These are phyloP conservation scores for Jordanella pulchra DNA, from an alignment of 2,797 vertebrate species.

Conservation along the genomic window DNA sequence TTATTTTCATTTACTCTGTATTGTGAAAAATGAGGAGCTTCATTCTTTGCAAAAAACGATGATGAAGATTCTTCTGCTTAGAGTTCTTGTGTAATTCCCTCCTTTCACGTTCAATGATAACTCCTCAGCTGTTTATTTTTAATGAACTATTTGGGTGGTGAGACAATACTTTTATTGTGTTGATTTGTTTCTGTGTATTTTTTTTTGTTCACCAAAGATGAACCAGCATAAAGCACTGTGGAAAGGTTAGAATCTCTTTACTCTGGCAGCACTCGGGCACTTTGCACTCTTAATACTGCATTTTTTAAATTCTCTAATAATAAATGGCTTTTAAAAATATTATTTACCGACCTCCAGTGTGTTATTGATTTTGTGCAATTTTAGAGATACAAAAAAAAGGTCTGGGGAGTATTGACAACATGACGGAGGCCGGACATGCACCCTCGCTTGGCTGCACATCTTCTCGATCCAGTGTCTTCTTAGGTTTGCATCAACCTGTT, in stretches of 20 bases:
- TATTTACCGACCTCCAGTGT: slow-evolving; percentile 34
- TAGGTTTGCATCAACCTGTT: slow-evolving; percentile 57
- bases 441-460: slow-evolving; percentile 30
- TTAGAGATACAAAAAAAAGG: slow-evolving; percentile 28
- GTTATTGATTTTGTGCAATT: slow-evolving; percentile 66
- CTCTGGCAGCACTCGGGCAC: slow-evolving; percentile 55
- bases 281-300: slow-evolving; percentile 56
- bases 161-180: slow-evolving; percentile 37
- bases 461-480: slow-evolving; percentile 44
- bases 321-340: slow-evolving; percentile 66
- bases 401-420: slow-evolving; percentile 43
- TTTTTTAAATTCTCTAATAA: slow-evolving; percentile 60
- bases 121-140: slow-evolving; percentile 43
- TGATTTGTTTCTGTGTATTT: slow-evolving; percentile 41
- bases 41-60: slow-evolving; percentile 40
- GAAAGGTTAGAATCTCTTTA: slow-evolving; percentile 44
- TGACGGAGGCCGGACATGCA: slow-evolving; percentile 37
- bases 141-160: slow-evolving; percentile 46
- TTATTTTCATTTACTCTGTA: slow-evolving; percentile 73
- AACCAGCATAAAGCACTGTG: slow-evolving; percentile 32
- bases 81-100: slow-evolving; percentile 27
- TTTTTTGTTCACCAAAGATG: slow-evolving; percentile 7
- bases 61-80: slow-evolving; percentile 16
- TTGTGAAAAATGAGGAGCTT: slow-evolving; percentile 57
- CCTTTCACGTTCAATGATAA: slow-evolving; percentile 56